Evolutionary conservation across 2,113 vertebrate species (phyloP), one percentile per base, ranked within the genome.

Genomic region (Lichenostomus cassidix): DNA sequence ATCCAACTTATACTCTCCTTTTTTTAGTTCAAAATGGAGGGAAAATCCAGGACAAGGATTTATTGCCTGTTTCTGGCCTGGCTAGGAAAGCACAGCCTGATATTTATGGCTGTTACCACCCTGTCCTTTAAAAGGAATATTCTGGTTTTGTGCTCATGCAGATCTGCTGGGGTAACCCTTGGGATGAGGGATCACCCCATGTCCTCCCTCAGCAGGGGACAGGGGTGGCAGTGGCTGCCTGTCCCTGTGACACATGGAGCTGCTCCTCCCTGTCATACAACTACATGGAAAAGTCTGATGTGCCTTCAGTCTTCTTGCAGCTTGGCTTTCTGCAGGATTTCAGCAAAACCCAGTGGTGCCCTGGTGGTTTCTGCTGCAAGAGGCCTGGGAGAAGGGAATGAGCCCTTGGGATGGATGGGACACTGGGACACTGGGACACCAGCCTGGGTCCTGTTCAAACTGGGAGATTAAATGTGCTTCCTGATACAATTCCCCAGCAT

Each of bases 161-260:
- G 1, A 41, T 52, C 9, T 10, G 73, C 20, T 1, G 23, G 47
- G 41, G 5, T 33, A 1, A 69, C 4, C 33, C n/a, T 28, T 37
- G 7, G 5, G 22, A 10, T 3, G 7, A 50, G 87, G 7, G 12
- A 0, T 39, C 2, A 5, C 1, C 16, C 14, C 2, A 0, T 7
- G 44, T 71, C 5, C 44, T 27, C 5, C 71, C 56, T 41, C 15
- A 14, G 60, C 9, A 1, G 7, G 12, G 39, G 14, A 6, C 69
- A 63, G 64, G 31, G 5, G 22, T 33, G 44, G 49, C 52, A 14
- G 28, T 37, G 56, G 42, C 42, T 44, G 42, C 5, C 63, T 9
- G 1, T 14, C 77, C 5, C 63, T 9, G 1, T 14, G 37, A 4
- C 19, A 6, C 19, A 0, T 8, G 0, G 1, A 28, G 55, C 64